Evolutionary conservation across 2,113 vertebrate genomes (phyloP).

Genomic region (Osmerus eperlanus): DNA sequence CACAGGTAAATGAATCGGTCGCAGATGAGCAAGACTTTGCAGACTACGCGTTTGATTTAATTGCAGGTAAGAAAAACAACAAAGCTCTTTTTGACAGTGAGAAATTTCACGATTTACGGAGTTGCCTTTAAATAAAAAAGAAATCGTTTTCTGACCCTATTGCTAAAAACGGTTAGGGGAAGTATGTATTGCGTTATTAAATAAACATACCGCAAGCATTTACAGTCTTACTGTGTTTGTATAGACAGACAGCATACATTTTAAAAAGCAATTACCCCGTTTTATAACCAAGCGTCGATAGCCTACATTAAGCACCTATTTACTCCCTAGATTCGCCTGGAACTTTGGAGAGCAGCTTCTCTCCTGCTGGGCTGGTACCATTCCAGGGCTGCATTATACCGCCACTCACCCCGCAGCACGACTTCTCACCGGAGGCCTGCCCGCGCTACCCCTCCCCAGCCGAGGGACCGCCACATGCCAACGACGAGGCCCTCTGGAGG

Average conservation of each 20-base stretch:
- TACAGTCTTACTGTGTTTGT: not conserved
- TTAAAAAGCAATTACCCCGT: not conserved
- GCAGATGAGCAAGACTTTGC: conserved; percentile 77
- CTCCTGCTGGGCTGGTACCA: conserved; percentile 67
- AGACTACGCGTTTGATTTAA: conserved; percentile 74
- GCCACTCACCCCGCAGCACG: conserved; percentile 49
- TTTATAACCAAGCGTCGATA: not conserved
- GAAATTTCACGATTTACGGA: too few species aligned
- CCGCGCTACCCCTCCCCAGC: conserved; percentile 22
- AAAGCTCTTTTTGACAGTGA: not conserved
- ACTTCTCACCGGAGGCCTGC: conserved; percentile 7
- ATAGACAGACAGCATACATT: not conserved
- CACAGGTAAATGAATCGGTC: conserved; percentile 54
- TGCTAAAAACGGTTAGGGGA: too few species aligned
- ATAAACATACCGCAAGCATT: too few species aligned
- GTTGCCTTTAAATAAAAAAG: too few species aligned
- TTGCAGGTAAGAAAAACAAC: conserved; percentile 73
- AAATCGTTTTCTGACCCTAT: too few species aligned
- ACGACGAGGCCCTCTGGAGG: conserved; percentile 67
- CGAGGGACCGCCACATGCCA: not conserved
- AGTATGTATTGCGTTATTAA: too few species aligned
- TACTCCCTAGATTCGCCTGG: conserved; percentile 65
- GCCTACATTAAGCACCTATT: not conserved
- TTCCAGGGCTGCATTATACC: conserved; percentile 68
- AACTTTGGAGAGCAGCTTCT: conserved; percentile 68